phyloP scores from a whole-genome alignment of 2,113 vertebrate genomes.

The Rhynchomys soricoides region DNA sequence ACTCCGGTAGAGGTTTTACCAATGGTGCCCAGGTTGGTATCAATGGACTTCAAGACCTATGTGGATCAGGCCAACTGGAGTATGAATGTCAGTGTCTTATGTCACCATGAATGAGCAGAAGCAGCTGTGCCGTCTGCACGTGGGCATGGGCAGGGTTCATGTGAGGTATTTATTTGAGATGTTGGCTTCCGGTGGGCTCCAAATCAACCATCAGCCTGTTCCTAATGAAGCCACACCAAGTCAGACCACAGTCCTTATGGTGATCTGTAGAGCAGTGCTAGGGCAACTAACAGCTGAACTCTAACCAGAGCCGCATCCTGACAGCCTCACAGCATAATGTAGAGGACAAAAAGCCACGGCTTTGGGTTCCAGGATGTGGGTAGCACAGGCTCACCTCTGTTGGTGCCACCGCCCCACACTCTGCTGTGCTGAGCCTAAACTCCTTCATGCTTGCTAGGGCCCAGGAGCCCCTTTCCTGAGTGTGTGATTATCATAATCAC shows the following conservation, averaged over 20 bases:
- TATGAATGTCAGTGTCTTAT: too few species aligned
- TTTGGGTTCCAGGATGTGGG: background rate
- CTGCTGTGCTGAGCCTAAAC: too few species aligned
- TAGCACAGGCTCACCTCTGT: too few species aligned
- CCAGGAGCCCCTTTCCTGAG: background rate
- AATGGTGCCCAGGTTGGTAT: background rate
- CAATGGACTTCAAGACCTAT: background rate
- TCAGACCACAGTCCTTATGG: too few species aligned
- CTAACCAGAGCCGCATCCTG: background rate
- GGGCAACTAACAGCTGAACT: background rate
- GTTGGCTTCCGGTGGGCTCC: background rate
- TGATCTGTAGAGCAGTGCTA: background rate
- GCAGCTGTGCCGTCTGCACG: background rate
- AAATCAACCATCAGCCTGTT: background rate
- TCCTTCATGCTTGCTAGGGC: too few species aligned
- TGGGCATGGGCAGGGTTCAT: background rate
- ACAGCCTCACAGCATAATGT: background rate
- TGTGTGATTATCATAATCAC: background rate
- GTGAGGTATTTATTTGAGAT: background rate
- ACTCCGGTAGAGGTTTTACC: too few species aligned
- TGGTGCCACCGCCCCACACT: background rate
- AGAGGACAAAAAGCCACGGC: background rate
- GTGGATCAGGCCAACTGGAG: background rate
- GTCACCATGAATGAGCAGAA: too few species aligned
- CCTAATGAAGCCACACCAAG: background rate